Evolutionary conservation across 2,113 vertebrate genomes (phyloP).

Genomic region (Aramus guarauna): DNA sequence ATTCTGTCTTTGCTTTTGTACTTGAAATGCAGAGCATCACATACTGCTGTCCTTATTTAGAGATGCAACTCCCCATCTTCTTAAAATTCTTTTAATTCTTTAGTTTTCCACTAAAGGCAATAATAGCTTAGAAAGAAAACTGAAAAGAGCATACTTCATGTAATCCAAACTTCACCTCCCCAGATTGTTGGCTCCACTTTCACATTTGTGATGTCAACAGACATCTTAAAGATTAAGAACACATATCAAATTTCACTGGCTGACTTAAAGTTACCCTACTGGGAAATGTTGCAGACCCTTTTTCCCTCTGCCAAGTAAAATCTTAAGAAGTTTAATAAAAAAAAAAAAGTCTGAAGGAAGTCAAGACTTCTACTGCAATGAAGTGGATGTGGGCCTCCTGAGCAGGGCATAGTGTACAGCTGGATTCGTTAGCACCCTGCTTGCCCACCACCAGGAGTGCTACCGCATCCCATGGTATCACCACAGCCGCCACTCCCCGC

Average conservation of each 20-base stretch:
- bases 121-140: background rate
- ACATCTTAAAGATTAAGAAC: constrained; percentile 27
- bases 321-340: background rate
- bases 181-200: background rate
- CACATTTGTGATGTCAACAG: constrained; percentile 7
- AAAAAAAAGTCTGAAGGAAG: background rate
- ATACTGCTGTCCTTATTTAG: background rate
- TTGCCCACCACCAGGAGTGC: background rate
- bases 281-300: background rate
- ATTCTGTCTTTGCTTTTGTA: background rate
- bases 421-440: accelerated
- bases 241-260: background rate
- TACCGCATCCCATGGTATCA: background rate
- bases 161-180: background rate
- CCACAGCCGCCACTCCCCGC: background rate
- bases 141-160: background rate
- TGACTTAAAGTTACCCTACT: background rate
- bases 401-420: background rate
- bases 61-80: background rate
- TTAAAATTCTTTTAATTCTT: constrained; percentile 6
- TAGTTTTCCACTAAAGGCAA: background rate
- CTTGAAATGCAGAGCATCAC: background rate
- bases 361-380: background rate
- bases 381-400: background rate
- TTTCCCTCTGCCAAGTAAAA: background rate